A percentile compares a stretch with the other conserved stretches of the same genome.
phyloP scores from a whole-genome alignment of 2,888 invertebrate species.

The Bedellia somnulentella region DNA sequence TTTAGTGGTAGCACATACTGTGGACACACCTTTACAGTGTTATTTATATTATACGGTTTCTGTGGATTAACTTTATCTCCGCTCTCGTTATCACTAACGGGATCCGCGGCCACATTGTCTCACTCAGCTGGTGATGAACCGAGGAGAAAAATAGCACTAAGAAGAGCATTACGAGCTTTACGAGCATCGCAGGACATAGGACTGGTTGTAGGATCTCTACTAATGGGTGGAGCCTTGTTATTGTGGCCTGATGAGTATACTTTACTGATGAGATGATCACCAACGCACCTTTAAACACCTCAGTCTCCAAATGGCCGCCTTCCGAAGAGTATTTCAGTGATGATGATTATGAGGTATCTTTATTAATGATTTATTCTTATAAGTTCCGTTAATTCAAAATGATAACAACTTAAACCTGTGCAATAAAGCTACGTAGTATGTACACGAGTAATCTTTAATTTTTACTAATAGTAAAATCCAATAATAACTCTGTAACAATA shows the following conservation, averaged over 20 bases:
- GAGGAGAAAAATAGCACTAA: conserved; percentile 32
- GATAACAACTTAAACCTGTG: too few relatives aligned
- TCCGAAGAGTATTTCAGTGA: conserved; percentile 56
- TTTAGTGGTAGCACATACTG: conserved; percentile 62
- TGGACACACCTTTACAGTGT: conserved; percentile 33
- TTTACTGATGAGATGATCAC: too few relatives aligned
- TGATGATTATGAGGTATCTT: conserved; percentile 56
- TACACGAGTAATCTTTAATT: too few relatives aligned
- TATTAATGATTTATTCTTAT: background rate
- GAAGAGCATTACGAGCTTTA: conserved; percentile 39
- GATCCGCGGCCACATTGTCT: conserved; percentile 60
- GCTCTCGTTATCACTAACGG: conserved; percentile 57
- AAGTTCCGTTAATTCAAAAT: too few relatives aligned
- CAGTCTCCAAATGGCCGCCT: conserved; percentile 38
- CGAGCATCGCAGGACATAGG: conserved; percentile 49
- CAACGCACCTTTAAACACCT: too few relatives aligned
- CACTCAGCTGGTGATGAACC: conserved; percentile 53
- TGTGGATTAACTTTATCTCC: conserved; percentile 63
- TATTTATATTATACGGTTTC: conserved; percentile 36
- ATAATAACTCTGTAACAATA: too few relatives aligned
- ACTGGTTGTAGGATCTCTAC: conserved; percentile 35
- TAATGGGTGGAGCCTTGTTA: conserved; percentile 49
- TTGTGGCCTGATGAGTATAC: conserved; percentile 44
- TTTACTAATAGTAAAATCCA: too few relatives aligned
- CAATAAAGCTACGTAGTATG: too few relatives aligned